Conservation (phyloP, 2,113 vertebrate species). For the Glaucidium brasilianum region DNA sequence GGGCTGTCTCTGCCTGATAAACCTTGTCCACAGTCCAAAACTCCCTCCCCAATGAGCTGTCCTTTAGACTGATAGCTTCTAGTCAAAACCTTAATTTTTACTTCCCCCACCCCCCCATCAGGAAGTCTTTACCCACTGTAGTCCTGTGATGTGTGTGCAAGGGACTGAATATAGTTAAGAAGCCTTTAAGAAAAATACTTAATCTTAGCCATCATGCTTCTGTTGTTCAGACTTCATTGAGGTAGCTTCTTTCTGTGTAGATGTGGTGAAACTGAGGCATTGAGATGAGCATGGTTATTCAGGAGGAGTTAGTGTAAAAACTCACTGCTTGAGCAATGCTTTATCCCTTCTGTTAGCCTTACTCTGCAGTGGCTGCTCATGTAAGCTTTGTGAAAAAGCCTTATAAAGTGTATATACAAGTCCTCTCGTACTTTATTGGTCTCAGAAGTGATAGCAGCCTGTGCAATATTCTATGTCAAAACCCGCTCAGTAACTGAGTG, state of each 20-base stretch:
- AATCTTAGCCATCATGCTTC: fast-evolving
- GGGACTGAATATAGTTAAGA: background rate
- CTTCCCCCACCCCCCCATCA: background rate
- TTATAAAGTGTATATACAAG: fast-evolving
- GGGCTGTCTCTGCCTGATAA: background rate
- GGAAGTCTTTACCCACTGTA: background rate
- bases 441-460: background rate
- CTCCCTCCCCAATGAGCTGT: background rate
- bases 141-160: fast-evolving
- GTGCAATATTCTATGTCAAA: fast-evolving
- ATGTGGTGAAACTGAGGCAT: background rate
- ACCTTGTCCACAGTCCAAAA: background rate
- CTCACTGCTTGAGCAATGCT: background rate
- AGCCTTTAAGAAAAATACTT: background rate
- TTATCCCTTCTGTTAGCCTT: fast-evolving
- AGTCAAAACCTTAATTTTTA: background rate
- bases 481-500: fast-evolving
- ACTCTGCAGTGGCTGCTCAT: background rate
- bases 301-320: background rate
- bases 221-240: background rate
- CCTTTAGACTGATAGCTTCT: background rate
- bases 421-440: background rate
- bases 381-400: background rate
- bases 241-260: background rate
- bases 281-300: background rate